phyloP scores from a whole-genome alignment of 2,113 vertebrate genomes.

The Tiliqua scincoides region DNA sequence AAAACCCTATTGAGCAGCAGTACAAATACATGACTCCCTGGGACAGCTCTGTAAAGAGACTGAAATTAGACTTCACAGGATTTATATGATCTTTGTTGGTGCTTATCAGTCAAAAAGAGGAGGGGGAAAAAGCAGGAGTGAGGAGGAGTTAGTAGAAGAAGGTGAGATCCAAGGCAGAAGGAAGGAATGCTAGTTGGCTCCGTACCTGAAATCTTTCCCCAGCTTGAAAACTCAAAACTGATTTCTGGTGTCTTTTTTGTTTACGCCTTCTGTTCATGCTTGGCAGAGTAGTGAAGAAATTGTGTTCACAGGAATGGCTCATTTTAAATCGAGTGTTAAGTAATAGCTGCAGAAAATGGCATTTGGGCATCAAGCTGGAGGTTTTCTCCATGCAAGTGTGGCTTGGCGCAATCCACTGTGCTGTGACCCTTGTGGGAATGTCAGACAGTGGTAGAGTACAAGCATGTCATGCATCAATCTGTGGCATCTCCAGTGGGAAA shows the following conservation, averaged over 20 bases:
- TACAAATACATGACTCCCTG: not conserved
- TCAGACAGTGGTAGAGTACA: not conserved
- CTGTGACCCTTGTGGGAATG: not conserved
- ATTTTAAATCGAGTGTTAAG: not conserved
- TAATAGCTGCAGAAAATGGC: not conserved
- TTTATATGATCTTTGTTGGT: constrained; percentile 4
- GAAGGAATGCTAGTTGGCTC: not conserved
- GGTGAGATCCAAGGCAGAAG: not conserved
- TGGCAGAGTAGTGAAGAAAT: not conserved
- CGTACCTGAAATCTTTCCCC: not conserved
- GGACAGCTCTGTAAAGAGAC: not conserved
- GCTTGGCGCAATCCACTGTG: not conserved
- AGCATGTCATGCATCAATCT: not conserved
- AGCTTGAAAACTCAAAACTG: not conserved
- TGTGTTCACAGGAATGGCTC: not conserved
- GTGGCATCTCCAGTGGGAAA: not conserved
- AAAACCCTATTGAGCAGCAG: constrained; percentile 1
- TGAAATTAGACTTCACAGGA: not conserved
- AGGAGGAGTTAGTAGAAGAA: not conserved
- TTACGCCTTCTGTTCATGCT: not conserved
- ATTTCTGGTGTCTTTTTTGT: not conserved
- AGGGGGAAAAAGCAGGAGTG: not conserved
- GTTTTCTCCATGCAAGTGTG: no score
- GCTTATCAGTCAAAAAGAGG: not conserved
- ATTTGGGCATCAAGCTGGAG: not conserved